phyloP scores from a whole-genome alignment of 2,113 vertebrate species.

The Eulemur rufifrons region DNA sequence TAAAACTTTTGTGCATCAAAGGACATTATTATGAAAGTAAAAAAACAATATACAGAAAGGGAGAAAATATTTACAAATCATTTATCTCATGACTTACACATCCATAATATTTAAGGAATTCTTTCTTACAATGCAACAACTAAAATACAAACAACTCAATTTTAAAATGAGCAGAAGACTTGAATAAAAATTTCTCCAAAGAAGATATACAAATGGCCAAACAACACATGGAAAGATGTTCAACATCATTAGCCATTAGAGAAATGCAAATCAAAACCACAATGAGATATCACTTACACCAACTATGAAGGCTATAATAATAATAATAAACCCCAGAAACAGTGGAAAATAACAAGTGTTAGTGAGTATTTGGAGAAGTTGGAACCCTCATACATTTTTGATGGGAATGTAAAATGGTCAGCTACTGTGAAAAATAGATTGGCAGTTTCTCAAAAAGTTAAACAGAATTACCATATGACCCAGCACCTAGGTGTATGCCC shows the following conservation, averaged over 20 bases:
- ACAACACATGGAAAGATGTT: not conserved
- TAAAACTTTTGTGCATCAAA: not conserved
- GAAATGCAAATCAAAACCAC: not conserved
- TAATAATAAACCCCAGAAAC: not conserved
- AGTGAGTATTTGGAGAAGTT: not conserved
- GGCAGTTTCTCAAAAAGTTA: not conserved
- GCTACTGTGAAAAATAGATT: not conserved
- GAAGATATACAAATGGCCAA: not conserved
- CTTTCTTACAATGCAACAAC: not conserved
- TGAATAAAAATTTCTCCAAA: not conserved
- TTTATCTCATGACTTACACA: not conserved
- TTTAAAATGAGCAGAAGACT: not conserved
- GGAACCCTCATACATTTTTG: not conserved
- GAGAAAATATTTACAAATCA: not conserved
- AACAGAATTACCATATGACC: not conserved
- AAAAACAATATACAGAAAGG: not conserved
- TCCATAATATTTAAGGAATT: not conserved
- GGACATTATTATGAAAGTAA: conserved; percentile 17
- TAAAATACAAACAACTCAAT: not conserved
- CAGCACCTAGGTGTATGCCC: not conserved
- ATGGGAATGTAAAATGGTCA: not conserved
- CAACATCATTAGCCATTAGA: not conserved
- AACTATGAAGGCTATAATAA: not conserved
- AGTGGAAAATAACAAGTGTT: not conserved
- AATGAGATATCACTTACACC: not conserved